These are phyloP conservation scores for Polymixis lichenea DNA, from an alignment of 2,888 invertebrate genomes.

Conservation along the genomic window DNA sequence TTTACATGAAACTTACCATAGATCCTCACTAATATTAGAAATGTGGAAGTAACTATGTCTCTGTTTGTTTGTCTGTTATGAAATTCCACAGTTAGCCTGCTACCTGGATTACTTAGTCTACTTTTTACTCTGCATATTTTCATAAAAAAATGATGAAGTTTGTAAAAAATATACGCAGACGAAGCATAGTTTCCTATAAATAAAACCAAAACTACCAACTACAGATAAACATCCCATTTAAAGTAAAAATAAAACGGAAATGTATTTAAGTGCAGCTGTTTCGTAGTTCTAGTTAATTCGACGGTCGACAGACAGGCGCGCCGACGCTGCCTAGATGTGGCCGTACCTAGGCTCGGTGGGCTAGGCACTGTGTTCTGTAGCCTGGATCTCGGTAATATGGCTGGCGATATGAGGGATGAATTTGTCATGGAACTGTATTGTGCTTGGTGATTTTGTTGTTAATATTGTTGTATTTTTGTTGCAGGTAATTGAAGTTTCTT, in stretches of 20 bases:
- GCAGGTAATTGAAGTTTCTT: slow-evolving; percentile 49
- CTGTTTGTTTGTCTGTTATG: no score
- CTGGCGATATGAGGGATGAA: slow-evolving; percentile 16
- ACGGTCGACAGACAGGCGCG: slow-evolving; percentile 63
- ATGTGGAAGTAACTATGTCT: no score
- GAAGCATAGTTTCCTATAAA: slow-evolving; percentile 4
- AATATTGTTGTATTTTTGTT: slow-evolving; percentile 42
- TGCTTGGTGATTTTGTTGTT: slow-evolving; percentile 5
- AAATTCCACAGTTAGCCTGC: background rate
- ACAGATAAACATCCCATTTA: slow-evolving; percentile 19
- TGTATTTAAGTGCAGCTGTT: slow-evolving; percentile 57
- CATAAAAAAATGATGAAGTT: background rate
- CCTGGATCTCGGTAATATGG: slow-evolving; percentile 12
- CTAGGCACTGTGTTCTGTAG: background rate
- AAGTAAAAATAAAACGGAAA: slow-evolving; percentile 57
- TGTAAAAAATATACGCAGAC: background rate
- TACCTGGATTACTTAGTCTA: background rate
- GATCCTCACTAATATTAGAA: background rate
- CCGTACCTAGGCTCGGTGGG: slow-evolving; percentile 3
- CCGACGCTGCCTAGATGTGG: slow-evolving; percentile 6
- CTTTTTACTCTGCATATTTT: background rate
- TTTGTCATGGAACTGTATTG: slow-evolving; percentile 7
- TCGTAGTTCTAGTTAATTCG: slow-evolving; percentile 62
- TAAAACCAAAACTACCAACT: background rate
- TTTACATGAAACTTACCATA: background rate